Conservation (phyloP, 2,113 vertebrate species). For the Antigone vipio region DNA sequence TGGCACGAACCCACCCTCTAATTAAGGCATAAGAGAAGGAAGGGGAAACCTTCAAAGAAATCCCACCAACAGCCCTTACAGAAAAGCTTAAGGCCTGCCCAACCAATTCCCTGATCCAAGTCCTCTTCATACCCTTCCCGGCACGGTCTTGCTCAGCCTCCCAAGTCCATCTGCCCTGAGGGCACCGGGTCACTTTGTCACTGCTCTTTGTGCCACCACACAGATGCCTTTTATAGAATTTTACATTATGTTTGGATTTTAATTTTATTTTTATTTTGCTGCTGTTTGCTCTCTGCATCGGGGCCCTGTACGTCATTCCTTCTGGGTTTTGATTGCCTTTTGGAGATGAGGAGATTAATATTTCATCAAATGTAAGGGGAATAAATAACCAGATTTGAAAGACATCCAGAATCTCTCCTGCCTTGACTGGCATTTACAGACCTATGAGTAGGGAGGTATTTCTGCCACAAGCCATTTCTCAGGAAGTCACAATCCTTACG, state of each 20-base stretch:
- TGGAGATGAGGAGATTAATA: slow-evolving; percentile 42
- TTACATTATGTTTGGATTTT: background rate
- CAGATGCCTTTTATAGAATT: background rate
- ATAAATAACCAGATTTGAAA: slow-evolving; percentile 43
- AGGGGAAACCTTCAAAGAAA: background rate
- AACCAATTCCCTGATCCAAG: background rate
- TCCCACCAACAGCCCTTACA: background rate
- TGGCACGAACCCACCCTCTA: background rate
- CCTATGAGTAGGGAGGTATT: background rate
- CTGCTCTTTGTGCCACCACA: background rate
- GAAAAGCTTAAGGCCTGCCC: background rate
- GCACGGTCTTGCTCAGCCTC: background rate
- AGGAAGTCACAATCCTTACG: background rate
- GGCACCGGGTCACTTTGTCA: fast-evolving
- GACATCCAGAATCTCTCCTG: background rate
- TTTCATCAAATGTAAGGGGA: slow-evolving; percentile 14
- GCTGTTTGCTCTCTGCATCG: background rate
- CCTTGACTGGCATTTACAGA: background rate
- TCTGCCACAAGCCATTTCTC: background rate
- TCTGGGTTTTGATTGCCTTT: slow-evolving; percentile 45
- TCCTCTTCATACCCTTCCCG: background rate
- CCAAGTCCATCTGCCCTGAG: background rate
- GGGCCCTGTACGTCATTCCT: background rate
- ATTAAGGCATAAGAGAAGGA: background rate
- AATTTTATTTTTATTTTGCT: background rate